These are phyloP conservation scores for Calephelis nemesis DNA, from an alignment of 1,140 invertebrate species.

Conservation along the genomic window DNA sequence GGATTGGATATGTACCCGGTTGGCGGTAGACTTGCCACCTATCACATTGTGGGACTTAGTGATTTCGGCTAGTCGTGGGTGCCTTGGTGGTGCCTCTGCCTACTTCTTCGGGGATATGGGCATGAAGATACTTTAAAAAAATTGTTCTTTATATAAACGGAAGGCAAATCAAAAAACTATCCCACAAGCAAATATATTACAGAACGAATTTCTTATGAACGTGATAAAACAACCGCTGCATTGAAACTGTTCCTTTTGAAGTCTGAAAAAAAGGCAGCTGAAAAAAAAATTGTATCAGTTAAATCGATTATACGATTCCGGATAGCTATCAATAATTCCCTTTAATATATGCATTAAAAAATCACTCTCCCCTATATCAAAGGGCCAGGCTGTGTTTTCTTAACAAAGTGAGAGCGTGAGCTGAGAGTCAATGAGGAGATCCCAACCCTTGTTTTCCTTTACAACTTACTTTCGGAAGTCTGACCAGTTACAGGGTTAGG, in stretches of 20 bases:
- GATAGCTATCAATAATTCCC: conserved; percentile 27
- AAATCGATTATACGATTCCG: conserved; percentile 25
- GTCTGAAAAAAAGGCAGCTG: conserved; percentile 13
- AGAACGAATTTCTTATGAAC: neutral
- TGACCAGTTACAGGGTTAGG: conserved; percentile 32
- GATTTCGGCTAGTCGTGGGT: too few relatives aligned
- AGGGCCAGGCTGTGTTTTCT: conserved; percentile 46
- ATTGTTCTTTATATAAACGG: too few relatives aligned
- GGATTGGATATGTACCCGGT: too few relatives aligned
- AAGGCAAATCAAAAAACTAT: too few relatives aligned
- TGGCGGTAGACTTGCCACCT: too few relatives aligned
- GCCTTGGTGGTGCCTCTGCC: too few relatives aligned
- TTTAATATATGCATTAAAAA: conserved; percentile 52
- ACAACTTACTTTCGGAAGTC: conserved; percentile 44
- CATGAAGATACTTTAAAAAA: too few relatives aligned
- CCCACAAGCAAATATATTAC: neutral
- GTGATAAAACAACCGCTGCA: neutral
- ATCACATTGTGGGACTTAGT: too few relatives aligned
- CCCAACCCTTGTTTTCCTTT: conserved; percentile 50
- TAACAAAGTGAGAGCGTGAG: conserved; percentile 56
- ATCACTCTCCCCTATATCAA: conserved; percentile 44
- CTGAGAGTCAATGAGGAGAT: conserved; percentile 45
- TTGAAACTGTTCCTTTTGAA: neutral
- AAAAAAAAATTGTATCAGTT: conserved; percentile 22
- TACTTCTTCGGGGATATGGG: too few relatives aligned